Evolutionary conservation across 2,888 invertebrate genomes (phyloP).

Genomic region (Xylota sylvarum): DNA sequence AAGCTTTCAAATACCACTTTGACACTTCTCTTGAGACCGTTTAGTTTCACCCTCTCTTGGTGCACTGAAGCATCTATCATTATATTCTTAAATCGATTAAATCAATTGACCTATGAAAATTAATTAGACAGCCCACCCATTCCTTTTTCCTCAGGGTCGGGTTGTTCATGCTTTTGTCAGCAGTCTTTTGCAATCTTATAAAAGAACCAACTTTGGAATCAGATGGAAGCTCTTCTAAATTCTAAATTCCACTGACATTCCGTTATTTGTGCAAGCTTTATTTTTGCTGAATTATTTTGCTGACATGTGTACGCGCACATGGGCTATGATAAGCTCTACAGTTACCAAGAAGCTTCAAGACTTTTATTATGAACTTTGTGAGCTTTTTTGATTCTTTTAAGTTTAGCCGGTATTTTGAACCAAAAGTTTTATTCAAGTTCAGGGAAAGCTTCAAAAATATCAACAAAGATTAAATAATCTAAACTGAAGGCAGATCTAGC

Average conservation of each 20-base stretch:
- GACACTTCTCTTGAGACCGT: constrained; percentile 19
- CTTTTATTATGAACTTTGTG: background rate
- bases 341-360: background rate
- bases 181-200: background rate
- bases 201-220: too few species aligned
- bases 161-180: constrained; percentile 3
- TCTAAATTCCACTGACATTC: constrained; percentile 6
- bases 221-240: background rate
- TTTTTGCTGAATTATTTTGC: constrained; percentile 36
- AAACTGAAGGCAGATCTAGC: background rate
- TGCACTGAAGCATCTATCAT: constrained; percentile 28
- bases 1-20: constrained; percentile 32
- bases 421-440: constrained; percentile 1
- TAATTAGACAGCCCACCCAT: constrained; percentile 21
- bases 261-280: constrained; percentile 1
- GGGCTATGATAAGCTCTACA: background rate
- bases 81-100: constrained; percentile 57
- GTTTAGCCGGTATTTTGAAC: constrained; percentile 17
- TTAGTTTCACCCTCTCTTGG: background rate
- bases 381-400: constrained; percentile 11
- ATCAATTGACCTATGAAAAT: constrained; percentile 62
- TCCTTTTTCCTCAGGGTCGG: background rate
- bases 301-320: constrained; percentile 27
- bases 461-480: constrained; percentile 12
- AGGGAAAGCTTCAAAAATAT: constrained; percentile 5